These are phyloP conservation scores for Chloroclystis v-ata DNA, from an alignment of 2,888 invertebrate species.

Conservation along the genomic window DNA sequence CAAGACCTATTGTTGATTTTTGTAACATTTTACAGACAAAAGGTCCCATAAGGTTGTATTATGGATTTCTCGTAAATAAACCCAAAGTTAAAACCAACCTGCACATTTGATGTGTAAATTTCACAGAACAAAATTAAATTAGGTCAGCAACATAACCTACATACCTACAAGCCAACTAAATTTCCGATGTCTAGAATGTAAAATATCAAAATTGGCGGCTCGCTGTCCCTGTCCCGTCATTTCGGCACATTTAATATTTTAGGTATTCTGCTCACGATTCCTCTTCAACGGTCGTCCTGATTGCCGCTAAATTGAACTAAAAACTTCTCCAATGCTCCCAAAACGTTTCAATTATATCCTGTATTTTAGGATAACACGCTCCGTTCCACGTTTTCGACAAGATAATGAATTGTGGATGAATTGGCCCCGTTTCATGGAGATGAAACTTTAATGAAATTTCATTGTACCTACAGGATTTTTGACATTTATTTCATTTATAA, in stretches of 20 bases:
- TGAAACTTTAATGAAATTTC: neutral
- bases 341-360: conserved; percentile 71
- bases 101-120: too few species aligned
- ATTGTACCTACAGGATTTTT: neutral
- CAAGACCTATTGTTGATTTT: too few species aligned
- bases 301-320: conserved; percentile 79
- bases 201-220: conserved; percentile 64
- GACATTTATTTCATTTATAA: too few species aligned
- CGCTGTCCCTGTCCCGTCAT: conserved; percentile 56
- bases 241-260: conserved; percentile 72
- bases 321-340: conserved; percentile 74
- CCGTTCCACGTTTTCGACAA: conserved; percentile 18
- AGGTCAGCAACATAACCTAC: neutral
- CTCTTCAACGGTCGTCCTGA: conserved; percentile 75
- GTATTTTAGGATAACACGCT: conserved; percentile 47
- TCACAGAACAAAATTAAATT: neutral
- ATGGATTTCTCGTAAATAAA: too few species aligned
- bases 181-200: conserved; percentile 27
- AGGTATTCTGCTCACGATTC: conserved; percentile 73
- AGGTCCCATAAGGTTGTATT: too few species aligned
- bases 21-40: too few species aligned
- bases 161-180: conserved; percentile 1
- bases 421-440: conserved; percentile 10
- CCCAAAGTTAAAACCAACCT: too few species aligned
- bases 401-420: conserved; percentile 18